Evolutionary conservation across 2,888 invertebrate genomes (phyloP).

Genomic region (Liposcelis brunnea): DNA sequence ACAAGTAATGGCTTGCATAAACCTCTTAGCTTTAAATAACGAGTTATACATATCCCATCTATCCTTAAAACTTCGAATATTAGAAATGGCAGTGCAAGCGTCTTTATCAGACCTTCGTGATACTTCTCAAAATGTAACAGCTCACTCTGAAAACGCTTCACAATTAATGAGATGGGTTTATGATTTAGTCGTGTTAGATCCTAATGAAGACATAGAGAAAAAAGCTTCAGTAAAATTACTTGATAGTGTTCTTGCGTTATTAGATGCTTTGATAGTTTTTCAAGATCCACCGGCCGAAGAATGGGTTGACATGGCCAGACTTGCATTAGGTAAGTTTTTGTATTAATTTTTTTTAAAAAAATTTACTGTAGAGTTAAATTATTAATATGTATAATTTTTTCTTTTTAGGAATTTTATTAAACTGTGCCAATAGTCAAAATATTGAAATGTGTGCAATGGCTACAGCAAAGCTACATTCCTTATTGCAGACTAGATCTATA

Average conservation of each 20-base stretch:
- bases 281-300: conserved; percentile 32
- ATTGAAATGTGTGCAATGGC: conserved; percentile 40
- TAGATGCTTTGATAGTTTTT: conserved; percentile 37
- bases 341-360: not conserved
- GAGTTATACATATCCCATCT: conserved; percentile 35
- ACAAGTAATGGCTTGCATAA: conserved; percentile 40
- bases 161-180: conserved; percentile 38
- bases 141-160: conserved; percentile 35
- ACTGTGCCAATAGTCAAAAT: conserved; percentile 30
- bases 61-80: conserved; percentile 33
- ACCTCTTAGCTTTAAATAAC: conserved; percentile 33
- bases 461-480: conserved; percentile 38
- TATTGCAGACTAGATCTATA: conserved; percentile 36
- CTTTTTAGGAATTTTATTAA: conserved; percentile 24
- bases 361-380: not conserved
- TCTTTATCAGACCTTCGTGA: conserved; percentile 38
- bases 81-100: conserved; percentile 41
- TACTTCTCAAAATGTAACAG: conserved; percentile 19
- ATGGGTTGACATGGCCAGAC: conserved; percentile 38
- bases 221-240: conserved; percentile 32
- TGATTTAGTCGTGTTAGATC: conserved; percentile 36
- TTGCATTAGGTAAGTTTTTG: conserved; percentile 25
- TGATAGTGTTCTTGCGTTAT: conserved; percentile 35
- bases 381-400: not conserved
- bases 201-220: conserved; percentile 32